These are phyloP conservation scores for Ichneumon xanthorius DNA, from an alignment of 2,888 invertebrate genomes.

Conservation along the genomic window DNA sequence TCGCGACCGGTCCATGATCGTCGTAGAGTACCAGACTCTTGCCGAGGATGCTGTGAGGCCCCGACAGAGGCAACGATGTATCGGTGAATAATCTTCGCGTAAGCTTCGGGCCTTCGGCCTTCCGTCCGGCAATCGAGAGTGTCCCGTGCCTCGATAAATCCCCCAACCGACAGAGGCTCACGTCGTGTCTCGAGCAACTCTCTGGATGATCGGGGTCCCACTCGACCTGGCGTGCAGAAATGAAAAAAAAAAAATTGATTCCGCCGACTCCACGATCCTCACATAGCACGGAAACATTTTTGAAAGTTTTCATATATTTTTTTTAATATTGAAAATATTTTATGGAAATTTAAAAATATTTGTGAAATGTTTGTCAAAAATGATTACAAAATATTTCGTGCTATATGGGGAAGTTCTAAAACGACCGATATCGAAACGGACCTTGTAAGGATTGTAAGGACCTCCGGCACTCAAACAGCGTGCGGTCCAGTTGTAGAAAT, in stretches of 20 bases:
- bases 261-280: too few species aligned
- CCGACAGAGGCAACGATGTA: constrained; percentile 90
- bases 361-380: neutral
- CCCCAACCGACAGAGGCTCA: constrained; percentile 90
- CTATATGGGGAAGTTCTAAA: neutral
- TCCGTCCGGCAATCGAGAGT: constrained; percentile 91
- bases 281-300: too few species aligned
- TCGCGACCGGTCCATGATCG: constrained; percentile 94
- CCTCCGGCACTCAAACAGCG: constrained; percentile 92
- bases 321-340: too few species aligned
- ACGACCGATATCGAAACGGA: constrained; percentile 74
- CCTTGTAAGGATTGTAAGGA: constrained; percentile 92
- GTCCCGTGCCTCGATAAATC: constrained; percentile 91
- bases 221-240: constrained; percentile 84
- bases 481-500: constrained; percentile 96
- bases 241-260: neutral
- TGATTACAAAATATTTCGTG: neutral
- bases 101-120: constrained; percentile 87
- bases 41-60: constrained; percentile 90
- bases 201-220: constrained; percentile 87
- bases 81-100: constrained; percentile 93
- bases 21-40: constrained; percentile 95
- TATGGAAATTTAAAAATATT: too few species aligned
- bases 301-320: too few species aligned
- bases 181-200: constrained; percentile 87